Percentiles rank a stretch among this genome's conserved stretches.
These are phyloP conservation scores for Cirrhinus mrigala DNA, from an alignment of 2,797 vertebrate species.

Conservation along the genomic window DNA sequence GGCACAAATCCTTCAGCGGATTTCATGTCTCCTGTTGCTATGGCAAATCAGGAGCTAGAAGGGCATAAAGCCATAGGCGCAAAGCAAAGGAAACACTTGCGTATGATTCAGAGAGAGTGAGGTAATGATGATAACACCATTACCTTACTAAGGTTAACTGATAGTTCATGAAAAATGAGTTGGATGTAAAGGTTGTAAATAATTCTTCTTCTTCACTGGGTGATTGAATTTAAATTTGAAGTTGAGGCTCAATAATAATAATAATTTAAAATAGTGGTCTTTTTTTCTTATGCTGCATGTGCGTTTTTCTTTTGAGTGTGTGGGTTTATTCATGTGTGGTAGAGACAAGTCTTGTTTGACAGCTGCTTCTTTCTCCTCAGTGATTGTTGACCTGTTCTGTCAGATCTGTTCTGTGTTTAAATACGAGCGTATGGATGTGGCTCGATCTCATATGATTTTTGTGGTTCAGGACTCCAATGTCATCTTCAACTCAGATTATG, in stretches of 20 bases:
- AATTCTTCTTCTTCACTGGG: constrained; percentile 41
- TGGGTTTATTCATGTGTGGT: constrained; percentile 3
- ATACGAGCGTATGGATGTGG: constrained; percentile 24
- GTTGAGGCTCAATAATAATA: neutral
- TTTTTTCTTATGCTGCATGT: neutral
- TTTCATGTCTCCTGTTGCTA: constrained; percentile 74
- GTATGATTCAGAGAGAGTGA: constrained; percentile 51
- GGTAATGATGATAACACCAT: constrained; percentile 46
- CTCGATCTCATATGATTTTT: constrained; percentile 36
- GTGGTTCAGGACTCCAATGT: neutral
- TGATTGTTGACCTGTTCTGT: constrained; percentile 16
- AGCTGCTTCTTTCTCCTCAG: constrained; percentile 23
- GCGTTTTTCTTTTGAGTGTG: neutral
- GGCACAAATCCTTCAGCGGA: constrained; percentile 69
- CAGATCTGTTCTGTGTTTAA: neutral
- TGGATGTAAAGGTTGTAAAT: constrained; percentile 48
- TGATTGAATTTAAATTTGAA: constrained; percentile 23
- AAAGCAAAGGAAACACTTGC: constrained; percentile 57
- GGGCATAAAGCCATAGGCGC: constrained; percentile 61
- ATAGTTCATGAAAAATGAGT: constrained; percentile 58
- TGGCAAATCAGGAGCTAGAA: constrained; percentile 73
- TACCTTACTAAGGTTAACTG: constrained; percentile 57
- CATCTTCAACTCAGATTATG: neutral
- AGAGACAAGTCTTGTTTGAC: constrained; percentile 28
- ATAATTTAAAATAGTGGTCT: neutral